phyloP scores from a whole-genome alignment of 2,113 vertebrate genomes.

The Ursus arctos region DNA sequence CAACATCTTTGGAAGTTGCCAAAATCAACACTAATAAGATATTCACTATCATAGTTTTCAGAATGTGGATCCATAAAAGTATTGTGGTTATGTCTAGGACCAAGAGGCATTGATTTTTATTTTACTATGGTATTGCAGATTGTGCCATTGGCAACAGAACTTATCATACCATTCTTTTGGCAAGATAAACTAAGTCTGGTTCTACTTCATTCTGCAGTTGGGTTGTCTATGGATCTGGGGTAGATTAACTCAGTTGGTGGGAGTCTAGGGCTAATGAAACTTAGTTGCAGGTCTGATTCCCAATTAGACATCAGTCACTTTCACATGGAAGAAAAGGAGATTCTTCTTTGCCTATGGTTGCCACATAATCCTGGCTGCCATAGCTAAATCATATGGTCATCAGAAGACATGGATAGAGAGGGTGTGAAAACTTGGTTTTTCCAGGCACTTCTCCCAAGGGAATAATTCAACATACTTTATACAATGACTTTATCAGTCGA shows the following conservation, averaged over 20 bases:
- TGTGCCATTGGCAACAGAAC: conserved; percentile 56
- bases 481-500: neutral
- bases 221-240: conserved; percentile 19
- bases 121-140: conserved; percentile 56
- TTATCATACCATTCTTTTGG: conserved; percentile 66
- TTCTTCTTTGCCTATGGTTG: neutral
- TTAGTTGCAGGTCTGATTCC: neutral
- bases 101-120: conserved; percentile 64
- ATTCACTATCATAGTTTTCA: conserved; percentile 96
- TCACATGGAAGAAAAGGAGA: neutral
- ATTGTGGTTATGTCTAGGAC: conserved; percentile 74
- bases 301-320: neutral
- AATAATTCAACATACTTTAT: neutral
- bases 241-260: neutral
- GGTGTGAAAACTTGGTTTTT: neutral
- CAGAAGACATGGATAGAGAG: neutral
- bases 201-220: conserved; percentile 50
- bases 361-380: neutral
- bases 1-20: conserved; percentile 93
- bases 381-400: neutral
- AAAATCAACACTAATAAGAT: conserved; percentile 97
- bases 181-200: conserved; percentile 61
- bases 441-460: neutral
- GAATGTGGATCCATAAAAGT: conserved; percentile 96
- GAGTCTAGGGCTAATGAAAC: neutral